A percentile compares a stretch with the other conserved stretches of the same genome.
phyloP scores from a whole-genome alignment of 2,113 vertebrate genomes.

The Lepidothrix coronata region DNA sequence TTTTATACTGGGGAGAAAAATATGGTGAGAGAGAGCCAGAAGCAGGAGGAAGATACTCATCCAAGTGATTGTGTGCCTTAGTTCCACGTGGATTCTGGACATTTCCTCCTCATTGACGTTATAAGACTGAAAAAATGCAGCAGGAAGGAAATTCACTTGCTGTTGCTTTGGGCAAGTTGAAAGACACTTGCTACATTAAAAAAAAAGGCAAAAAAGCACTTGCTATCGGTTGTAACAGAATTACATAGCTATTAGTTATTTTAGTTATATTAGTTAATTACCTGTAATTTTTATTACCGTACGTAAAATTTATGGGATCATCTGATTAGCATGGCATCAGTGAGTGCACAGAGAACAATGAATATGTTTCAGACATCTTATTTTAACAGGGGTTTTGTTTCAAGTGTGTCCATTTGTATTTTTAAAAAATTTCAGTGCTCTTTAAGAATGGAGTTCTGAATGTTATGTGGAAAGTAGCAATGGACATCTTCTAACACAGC shows the following conservation, averaged over 20 bases:
- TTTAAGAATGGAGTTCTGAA: background rate
- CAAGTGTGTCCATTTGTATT: background rate
- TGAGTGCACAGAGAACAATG: background rate
- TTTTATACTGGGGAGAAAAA: background rate
- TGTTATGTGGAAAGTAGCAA: background rate
- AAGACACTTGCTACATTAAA: background rate
- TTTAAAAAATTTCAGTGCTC: background rate
- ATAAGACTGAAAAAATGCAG: background rate
- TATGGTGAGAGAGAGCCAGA: background rate
- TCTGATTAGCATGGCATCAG: background rate
- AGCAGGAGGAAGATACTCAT: background rate
- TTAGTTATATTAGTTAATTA: background rate
- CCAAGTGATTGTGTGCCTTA: background rate
- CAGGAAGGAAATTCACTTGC: background rate
- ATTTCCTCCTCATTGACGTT: background rate
- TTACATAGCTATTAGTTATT: background rate
- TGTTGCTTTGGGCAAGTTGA: background rate
- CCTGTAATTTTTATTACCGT: background rate
- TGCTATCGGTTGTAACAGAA: background rate
- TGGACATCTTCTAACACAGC: background rate
- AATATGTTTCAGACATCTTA: background rate
- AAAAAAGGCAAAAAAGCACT: background rate
- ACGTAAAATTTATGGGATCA: background rate
- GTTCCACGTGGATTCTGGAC: background rate
- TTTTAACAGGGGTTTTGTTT: background rate